phyloP scores from a whole-genome alignment of 2,888 invertebrate genomes.

The Buathra laborator region DNA sequence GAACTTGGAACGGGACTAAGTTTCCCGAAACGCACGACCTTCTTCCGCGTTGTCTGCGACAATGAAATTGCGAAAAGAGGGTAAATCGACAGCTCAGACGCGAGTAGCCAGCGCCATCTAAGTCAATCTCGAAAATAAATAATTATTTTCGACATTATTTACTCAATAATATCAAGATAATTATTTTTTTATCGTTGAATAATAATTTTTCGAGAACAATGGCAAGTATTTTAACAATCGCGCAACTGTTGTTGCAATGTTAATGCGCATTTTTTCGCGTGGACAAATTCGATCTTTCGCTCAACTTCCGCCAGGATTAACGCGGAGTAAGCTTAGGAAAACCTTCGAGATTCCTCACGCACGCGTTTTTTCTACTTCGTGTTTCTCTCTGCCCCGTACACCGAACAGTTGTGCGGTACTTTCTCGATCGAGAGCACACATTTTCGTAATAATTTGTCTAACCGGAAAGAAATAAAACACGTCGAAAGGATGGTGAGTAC shows the following conservation, averaged over 20 bases:
- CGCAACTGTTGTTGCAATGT: neutral
- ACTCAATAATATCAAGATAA: neutral
- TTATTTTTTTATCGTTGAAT: neutral
- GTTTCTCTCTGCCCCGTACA: slow-evolving; percentile 38
- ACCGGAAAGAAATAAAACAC: slow-evolving; percentile 11
- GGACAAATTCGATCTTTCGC: slow-evolving; percentile 2
- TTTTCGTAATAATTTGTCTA: neutral
- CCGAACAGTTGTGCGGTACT: slow-evolving; percentile 21
- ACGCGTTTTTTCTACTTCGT: neutral
- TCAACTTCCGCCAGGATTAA: slow-evolving; percentile 26
- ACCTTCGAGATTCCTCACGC: slow-evolving; percentile 1
- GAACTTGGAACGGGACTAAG: slow-evolving; percentile 73
- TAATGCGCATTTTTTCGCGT: neutral
- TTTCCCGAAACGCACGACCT: neutral
- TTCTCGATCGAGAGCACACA: neutral
- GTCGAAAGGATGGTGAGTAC: slow-evolving; percentile 59
- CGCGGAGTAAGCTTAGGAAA: neutral
- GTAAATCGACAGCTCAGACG: neutral
- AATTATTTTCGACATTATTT: neutral
- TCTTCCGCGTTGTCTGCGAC: neutral
- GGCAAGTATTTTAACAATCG: too few species aligned
- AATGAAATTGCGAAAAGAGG: neutral
- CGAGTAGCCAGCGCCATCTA: neutral
- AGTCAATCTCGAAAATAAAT: neutral
- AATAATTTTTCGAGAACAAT: neutral